Conservation (phyloP, 2,888 invertebrate genomes). For the Altica lythri region DNA sequence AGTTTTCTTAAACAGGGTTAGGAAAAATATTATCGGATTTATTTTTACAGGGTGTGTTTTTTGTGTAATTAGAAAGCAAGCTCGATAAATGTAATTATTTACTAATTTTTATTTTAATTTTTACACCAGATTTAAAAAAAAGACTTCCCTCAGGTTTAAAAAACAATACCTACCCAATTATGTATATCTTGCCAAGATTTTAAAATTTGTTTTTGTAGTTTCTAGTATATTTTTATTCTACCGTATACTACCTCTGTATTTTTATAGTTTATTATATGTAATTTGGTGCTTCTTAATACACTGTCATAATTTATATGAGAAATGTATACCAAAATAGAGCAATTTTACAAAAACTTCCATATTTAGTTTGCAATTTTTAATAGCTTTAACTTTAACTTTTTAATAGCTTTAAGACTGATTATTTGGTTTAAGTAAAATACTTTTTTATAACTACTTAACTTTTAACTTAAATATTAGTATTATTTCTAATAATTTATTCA, state of each 20-base stretch:
- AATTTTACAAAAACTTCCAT: too few relatives aligned
- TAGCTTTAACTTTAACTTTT: neutral
- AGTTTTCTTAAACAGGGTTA: conserved; percentile 20
- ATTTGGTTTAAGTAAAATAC: neutral
- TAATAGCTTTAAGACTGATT: neutral
- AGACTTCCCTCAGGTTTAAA: conserved; percentile 37
- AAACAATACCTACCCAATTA: conserved; percentile 33
- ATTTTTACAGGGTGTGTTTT: conserved; percentile 21
- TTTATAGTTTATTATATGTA: conserved; percentile 33
- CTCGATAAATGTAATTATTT: conserved; percentile 6
- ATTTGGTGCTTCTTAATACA: conserved; percentile 38
- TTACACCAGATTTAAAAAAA: conserved; percentile 26
- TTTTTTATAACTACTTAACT: too few relatives aligned
- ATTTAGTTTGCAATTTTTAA: too few relatives aligned
- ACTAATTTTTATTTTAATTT: conserved; percentile 12
- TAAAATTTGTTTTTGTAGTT: conserved; percentile 29
- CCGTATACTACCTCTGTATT: conserved; percentile 43
- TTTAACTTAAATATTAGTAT: too few relatives aligned
- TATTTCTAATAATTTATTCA: too few relatives aligned
- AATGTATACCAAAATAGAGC: conserved; percentile 6
- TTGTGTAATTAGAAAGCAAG: conserved; percentile 9
- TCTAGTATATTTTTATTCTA: conserved; percentile 40
- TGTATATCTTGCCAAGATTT: conserved; percentile 40
- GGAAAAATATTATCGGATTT: conserved; percentile 18
- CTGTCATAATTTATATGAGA: conserved; percentile 17